phyloP scores from a whole-genome alignment of 2,113 vertebrate species.

The Mormoops blainvillei region DNA sequence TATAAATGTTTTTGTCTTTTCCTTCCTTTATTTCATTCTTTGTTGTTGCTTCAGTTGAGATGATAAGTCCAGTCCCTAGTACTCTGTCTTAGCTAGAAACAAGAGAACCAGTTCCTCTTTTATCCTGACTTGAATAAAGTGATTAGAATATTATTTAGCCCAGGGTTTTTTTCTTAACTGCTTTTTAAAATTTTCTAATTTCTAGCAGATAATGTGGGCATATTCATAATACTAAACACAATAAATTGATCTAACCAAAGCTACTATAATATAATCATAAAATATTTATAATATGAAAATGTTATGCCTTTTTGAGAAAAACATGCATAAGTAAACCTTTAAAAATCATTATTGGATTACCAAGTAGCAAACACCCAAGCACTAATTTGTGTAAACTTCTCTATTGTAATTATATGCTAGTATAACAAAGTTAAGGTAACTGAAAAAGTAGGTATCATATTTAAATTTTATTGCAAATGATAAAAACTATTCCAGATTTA shows the following conservation, averaged over 20 bases:
- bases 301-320: background rate
- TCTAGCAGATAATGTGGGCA: background rate
- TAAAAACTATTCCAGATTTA: background rate
- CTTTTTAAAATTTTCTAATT: background rate
- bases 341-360: background rate
- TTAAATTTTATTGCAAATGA: background rate
- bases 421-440: background rate
- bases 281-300: background rate
- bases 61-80: background rate
- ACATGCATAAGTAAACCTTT: background rate
- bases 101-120: background rate
- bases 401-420: background rate
- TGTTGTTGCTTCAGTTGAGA: background rate
- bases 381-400: background rate
- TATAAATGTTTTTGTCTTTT: background rate
- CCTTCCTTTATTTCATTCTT: background rate
- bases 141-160: background rate
- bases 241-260: background rate
- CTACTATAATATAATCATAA: background rate
- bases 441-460: background rate
- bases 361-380: background rate
- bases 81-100: background rate
- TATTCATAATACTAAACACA: background rate
- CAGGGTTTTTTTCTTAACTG: background rate
- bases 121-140: background rate